Evolutionary conservation across 2,797 vertebrate species (phyloP).

Genomic region (Euphonia xanthogaster): DNA sequence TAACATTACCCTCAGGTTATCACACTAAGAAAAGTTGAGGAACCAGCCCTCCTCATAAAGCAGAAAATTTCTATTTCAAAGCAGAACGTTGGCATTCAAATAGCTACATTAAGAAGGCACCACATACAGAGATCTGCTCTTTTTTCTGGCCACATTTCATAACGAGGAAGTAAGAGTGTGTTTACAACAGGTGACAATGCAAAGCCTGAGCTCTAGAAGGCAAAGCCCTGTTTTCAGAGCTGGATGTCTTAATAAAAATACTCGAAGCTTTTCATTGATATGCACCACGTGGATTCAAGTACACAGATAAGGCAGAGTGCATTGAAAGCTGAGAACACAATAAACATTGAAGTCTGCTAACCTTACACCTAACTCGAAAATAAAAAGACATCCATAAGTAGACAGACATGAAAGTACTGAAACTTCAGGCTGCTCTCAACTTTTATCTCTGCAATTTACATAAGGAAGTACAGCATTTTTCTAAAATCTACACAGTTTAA

Average conservation of each 20-base stretch:
- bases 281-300: not conserved
- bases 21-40: not conserved
- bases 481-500: not conserved
- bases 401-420: not conserved
- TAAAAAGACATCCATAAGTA: not conserved
- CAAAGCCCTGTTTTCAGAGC: not conserved
- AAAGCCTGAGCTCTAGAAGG: not conserved
- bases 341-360: not conserved
- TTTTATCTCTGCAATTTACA: not conserved
- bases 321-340: not conserved
- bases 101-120: not conserved
- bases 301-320: not conserved
- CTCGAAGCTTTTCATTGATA: not conserved
- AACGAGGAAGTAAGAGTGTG: not conserved
- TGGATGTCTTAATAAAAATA: slow-evolving; percentile 42
- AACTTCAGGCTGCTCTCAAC: not conserved
- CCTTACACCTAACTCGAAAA: not conserved
- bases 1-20: not conserved
- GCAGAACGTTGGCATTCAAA: not conserved
- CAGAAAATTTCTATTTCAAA: not conserved
- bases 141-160: not conserved
- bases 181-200: not conserved
- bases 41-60: not conserved
- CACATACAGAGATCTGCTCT: not conserved
- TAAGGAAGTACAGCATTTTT: not conserved